These are phyloP conservation scores for Nipponacmea schrenckii DNA, from an alignment of 2,888 invertebrate genomes.

Conservation along the genomic window DNA sequence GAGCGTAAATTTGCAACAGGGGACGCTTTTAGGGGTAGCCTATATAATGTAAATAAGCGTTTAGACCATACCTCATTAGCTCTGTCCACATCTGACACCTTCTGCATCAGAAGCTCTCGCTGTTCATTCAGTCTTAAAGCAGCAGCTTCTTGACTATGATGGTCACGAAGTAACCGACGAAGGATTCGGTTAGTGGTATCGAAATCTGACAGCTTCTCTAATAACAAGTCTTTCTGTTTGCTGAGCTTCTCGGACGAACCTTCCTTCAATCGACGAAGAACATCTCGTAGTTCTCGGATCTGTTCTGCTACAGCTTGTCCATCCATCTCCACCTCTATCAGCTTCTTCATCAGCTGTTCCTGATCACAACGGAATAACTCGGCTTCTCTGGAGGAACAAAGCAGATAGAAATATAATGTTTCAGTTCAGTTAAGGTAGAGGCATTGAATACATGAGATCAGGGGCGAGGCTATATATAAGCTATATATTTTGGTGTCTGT, in stretches of 20 bases:
- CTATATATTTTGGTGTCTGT: no score
- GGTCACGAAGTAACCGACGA: slow-evolving; percentile 58
- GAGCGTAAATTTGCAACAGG: not conserved
- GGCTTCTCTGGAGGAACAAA: slow-evolving; percentile 42
- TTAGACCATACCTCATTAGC: slow-evolving; percentile 54
- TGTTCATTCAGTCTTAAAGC: slow-evolving; percentile 58
- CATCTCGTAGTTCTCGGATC: slow-evolving; percentile 54
- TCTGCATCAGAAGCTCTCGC: slow-evolving; percentile 59
- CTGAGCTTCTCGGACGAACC: slow-evolving; percentile 47
- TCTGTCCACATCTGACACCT: slow-evolving; percentile 60
- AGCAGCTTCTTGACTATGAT: slow-evolving; percentile 59
- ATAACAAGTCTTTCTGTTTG: slow-evolving; percentile 59
- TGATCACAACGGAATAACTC: slow-evolving; percentile 51
- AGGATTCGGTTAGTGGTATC: slow-evolving; percentile 62
- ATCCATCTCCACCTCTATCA: slow-evolving; percentile 67
- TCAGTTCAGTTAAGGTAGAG: no score
- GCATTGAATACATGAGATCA: no score
- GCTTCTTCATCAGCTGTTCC: slow-evolving; percentile 64
- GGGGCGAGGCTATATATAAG: no score
- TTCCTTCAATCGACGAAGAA: slow-evolving; percentile 56
- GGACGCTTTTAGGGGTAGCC: not conserved
- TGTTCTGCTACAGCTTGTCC: slow-evolving; percentile 64
- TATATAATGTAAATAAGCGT: no score
- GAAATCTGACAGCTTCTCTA: slow-evolving; percentile 63
- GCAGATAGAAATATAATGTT: not conserved